Base-by-base conservation (phyloP, 2,888 invertebrate genomes). In the Bembecia ichneumoniformis region DNA sequence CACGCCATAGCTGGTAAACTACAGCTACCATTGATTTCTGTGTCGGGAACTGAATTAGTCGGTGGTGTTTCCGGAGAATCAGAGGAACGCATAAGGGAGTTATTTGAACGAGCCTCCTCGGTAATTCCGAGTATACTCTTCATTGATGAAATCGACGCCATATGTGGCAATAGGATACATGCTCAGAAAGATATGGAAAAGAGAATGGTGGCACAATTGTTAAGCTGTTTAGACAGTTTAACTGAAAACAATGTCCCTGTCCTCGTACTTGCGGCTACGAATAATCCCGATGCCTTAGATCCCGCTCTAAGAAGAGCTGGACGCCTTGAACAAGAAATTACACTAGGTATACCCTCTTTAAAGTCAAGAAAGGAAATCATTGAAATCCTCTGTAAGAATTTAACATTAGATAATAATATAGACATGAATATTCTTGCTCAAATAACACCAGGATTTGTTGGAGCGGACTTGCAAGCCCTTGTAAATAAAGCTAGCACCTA, bases 111-210 rank as follows among this genome's bases (percentile, higher is more conserved):
- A 68, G 97, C 98, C 1, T 74, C 90, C 5, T 82, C 90, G 48
- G 77, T 89, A 51, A 90, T 95, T 9, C 96, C 96, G 0, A 94
- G 96, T 72, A 91, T 98, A 11, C 78, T 98, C 40, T 97, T 98
- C 68, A 93, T 99, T 55, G 99, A 99, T 82, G 98, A 99, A 86
- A 95, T 99, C 53, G 99, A 99, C 87, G 93, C 96, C n/a, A 94
- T 99, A 46, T 95, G 96, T 35, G 95, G 94, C 3, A 96, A 96
- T 71, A 89, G 97, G 66, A 93, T 96, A 51, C 93, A 93, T 63
- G 96, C 96, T 2, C 95, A 96, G 64, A 94, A 95, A 71, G 98
- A 97, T 66, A 99, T 99, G 98, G 98, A 99, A 71, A 91, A 95
- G 55, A 87, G 99, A 54, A 96, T 99, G 77, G 98, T 99, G 5